Conservation (phyloP, 2,888 invertebrate genomes). For the Tachina fera region DNA sequence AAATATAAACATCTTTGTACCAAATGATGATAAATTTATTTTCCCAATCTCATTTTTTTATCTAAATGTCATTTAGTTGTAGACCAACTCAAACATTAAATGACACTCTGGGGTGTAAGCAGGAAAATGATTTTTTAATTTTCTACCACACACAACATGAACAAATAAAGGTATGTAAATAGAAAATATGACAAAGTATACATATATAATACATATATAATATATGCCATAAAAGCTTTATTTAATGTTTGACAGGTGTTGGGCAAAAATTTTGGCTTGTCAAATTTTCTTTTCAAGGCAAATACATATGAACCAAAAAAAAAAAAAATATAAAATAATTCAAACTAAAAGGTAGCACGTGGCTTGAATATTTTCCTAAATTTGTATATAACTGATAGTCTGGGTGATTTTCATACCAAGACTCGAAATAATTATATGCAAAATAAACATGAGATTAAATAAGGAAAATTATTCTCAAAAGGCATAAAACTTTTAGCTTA, state of each 20-base stretch:
- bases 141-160: conserved; percentile 19
- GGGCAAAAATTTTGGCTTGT: not conserved
- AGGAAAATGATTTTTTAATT: conserved; percentile 60
- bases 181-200: not conserved
- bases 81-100: conserved; percentile 30
- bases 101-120: conserved; percentile 32
- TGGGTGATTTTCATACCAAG: too few species aligned
- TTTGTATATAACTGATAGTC: too few species aligned
- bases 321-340: not conserved
- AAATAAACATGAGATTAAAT: too few species aligned
- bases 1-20: not conserved
- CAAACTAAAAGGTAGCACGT: not conserved
- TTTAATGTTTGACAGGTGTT: conserved; percentile 64
- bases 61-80: not conserved
- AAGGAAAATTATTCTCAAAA: too few species aligned
- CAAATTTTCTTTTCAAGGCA: not conserved
- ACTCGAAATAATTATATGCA: too few species aligned
- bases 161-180: not conserved
- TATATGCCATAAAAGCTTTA: conserved; percentile 26
- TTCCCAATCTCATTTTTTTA: not conserved
- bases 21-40: not conserved
- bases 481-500: too few species aligned
- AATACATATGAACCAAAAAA: not conserved
- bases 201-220: too few species aligned
- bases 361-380: not conserved